phyloP scores from a whole-genome alignment of 2,888 invertebrate species.

The Apamea sordens region DNA sequence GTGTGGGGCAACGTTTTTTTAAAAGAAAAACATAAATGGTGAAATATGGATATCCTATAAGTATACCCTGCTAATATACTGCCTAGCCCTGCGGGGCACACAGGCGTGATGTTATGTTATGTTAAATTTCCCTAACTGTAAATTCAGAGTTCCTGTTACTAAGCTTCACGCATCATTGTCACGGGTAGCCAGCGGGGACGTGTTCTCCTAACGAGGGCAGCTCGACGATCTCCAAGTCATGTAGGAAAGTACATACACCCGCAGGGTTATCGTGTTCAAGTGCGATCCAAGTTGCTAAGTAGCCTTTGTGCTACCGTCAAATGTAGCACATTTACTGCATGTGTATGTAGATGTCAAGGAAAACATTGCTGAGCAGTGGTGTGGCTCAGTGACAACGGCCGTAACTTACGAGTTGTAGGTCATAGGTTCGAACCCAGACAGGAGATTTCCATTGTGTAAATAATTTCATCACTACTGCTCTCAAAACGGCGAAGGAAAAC shows the following conservation, averaged over 20 bases:
- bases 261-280: conserved; percentile 23
- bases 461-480: not conserved
- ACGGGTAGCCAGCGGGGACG: conserved; percentile 39
- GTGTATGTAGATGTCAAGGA: not conserved
- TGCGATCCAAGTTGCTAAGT: conserved; percentile 17
- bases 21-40: not conserved
- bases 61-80: not conserved
- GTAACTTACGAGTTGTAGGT: no score
- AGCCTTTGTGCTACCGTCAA: conserved; percentile 32
- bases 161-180: conserved; percentile 49
- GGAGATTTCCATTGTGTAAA: not conserved
- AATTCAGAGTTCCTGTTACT: conserved; percentile 18
- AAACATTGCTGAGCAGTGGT: not conserved
- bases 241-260: conserved; percentile 32
- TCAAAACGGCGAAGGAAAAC: not conserved
- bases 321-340: conserved; percentile 16
- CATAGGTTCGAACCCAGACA: no score
- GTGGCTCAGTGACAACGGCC: not conserved
- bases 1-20: no score
- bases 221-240: conserved; percentile 20
- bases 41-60: not conserved
- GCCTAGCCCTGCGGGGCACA: not conserved
- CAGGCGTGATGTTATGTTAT: not conserved
- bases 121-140: not conserved
- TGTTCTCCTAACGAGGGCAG: conserved; percentile 45